phyloP scores from a whole-genome alignment of 2,888 invertebrate species.

The Megaustenia siamemsis region DNA sequence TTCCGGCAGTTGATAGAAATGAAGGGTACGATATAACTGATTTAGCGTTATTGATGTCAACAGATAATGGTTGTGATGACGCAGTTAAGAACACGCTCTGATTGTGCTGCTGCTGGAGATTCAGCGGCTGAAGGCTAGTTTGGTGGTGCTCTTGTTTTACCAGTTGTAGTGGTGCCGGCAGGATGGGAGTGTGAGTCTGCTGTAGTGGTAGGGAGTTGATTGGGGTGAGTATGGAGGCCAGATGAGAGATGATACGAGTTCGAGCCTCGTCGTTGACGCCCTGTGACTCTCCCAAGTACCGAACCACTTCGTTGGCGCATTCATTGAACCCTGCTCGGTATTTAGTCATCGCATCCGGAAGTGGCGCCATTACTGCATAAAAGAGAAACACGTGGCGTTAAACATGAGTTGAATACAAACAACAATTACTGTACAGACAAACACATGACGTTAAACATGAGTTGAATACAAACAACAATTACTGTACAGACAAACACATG shows the following conservation, averaged over 20 bases:
- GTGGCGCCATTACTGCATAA: background rate
- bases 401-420: too few relatives aligned
- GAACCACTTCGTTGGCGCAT: constrained; percentile 72
- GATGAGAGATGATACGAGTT: constrained; percentile 67
- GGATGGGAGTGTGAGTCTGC: constrained; percentile 38
- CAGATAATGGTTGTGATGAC: background rate
- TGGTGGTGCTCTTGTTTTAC: constrained; percentile 39
- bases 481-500: too few relatives aligned
- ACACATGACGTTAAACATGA: too few relatives aligned
- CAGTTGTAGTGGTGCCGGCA: constrained; percentile 32
- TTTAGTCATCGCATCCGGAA: constrained; percentile 83
- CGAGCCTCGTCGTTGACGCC: constrained; percentile 67
- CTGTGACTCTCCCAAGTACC: constrained; percentile 65
- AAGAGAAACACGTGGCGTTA: background rate
- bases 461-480: too few relatives aligned
- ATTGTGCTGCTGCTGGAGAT: constrained; percentile 23
- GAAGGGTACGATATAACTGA: background rate
- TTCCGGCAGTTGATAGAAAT: constrained; percentile 1
- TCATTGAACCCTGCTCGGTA: constrained; percentile 74
- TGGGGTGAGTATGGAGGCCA: constrained; percentile 63
- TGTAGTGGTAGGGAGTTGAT: constrained; percentile 48
- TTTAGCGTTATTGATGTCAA: constrained; percentile 33
- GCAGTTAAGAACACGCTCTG: background rate
- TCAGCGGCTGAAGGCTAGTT: constrained; percentile 32
- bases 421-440: too few relatives aligned